These are phyloP conservation scores for Altica lythri DNA, from an alignment of 2,888 invertebrate genomes.

Conservation along the genomic window DNA sequence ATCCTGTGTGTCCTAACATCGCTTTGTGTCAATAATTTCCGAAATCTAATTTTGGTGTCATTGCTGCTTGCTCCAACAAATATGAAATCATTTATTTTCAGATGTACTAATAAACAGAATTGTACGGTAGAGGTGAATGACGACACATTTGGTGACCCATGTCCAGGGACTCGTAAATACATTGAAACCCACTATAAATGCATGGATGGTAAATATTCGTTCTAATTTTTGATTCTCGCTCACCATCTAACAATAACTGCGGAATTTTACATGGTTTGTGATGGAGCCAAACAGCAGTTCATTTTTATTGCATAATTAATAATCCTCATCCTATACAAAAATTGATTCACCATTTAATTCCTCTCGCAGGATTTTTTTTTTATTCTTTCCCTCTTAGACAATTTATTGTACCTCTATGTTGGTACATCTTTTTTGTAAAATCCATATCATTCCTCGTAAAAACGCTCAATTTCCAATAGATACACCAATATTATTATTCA, in stretches of 20 bases:
- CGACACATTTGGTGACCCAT: constrained; percentile 63
- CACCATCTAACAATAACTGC: constrained; percentile 24
- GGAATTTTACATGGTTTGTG: constrained; percentile 7
- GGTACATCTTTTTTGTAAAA: too few species aligned
- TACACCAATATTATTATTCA: too few species aligned
- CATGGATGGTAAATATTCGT: constrained; percentile 49
- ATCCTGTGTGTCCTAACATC: constrained; percentile 15
- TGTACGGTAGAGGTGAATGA: constrained; percentile 51
- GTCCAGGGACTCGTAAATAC: constrained; percentile 65
- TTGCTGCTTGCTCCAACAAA: constrained; percentile 15
- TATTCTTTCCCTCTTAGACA: too few species aligned
- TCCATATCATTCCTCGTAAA: too few species aligned
- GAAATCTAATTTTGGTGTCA: constrained; percentile 13
- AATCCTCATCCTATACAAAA: too few species aligned
- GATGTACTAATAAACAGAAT: constrained; percentile 53
- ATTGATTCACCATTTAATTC: too few species aligned
- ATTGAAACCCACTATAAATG: constrained; percentile 65
- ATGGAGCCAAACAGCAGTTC: constrained; percentile 1
- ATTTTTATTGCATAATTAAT: neutral
- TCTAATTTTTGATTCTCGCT: constrained; percentile 35
- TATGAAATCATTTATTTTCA: constrained; percentile 47
- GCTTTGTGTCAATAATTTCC: constrained; percentile 26
- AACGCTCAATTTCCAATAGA: too few species aligned
- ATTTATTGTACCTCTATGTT: too few species aligned
- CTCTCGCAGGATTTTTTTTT: too few species aligned